Conservation (phyloP, 2,888 invertebrate species). For the Agrotis segetum region DNA sequence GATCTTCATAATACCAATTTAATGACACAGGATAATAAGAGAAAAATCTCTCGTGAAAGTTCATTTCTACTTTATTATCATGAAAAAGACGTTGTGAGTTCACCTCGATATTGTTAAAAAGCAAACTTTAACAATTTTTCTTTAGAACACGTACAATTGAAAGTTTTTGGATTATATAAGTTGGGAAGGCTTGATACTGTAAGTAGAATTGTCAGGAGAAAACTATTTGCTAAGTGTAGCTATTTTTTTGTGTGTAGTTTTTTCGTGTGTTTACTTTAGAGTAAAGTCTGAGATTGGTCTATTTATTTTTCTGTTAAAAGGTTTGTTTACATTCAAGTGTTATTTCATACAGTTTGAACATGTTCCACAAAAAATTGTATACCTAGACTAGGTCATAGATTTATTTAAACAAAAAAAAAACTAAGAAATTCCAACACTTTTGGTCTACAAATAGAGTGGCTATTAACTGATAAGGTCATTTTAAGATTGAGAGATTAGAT, state of each 20-base stretch:
- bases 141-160: constrained; percentile 71
- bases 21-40: constrained; percentile 61
- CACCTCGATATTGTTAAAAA: constrained; percentile 69
- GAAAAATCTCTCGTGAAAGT: constrained; percentile 55
- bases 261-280: neutral
- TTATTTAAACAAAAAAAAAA: neutral
- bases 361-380: neutral
- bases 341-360: neutral
- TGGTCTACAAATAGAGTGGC: no score
- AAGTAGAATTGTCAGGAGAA: constrained; percentile 56
- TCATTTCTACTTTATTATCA: constrained; percentile 60
- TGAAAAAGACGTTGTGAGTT: constrained; percentile 66
- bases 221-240: neutral
- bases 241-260: constrained; percentile 6
- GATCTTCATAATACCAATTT: constrained; percentile 68
- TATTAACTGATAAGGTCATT: neutral
- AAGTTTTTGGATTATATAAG: constrained; percentile 72
- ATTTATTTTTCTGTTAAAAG: neutral
- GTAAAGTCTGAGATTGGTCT: neutral
- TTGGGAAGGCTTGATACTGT: constrained; percentile 59
- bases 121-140: constrained; percentile 75
- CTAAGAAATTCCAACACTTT: neutral
- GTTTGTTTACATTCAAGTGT: neutral
- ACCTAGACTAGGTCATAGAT: neutral
- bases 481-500: neutral